These are phyloP conservation scores for Archaeoteleia sp. DNA, from an alignment of 2,888 invertebrate species.

Conservation along the genomic window DNA sequence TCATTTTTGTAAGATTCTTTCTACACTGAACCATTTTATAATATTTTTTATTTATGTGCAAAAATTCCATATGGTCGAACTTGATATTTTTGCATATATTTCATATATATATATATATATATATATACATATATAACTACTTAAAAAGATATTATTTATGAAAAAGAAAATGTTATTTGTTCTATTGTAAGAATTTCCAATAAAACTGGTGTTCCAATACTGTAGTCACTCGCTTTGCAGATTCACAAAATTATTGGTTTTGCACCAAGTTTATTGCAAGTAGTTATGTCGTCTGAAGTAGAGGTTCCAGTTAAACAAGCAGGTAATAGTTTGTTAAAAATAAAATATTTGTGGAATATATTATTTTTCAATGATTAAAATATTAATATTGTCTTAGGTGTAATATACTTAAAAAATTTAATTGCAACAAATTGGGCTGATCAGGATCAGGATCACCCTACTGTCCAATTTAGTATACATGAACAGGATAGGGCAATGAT, in stretches of 20 bases:
- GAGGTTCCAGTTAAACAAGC: conserved; percentile 96
- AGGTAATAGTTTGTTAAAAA: conserved; percentile 77
- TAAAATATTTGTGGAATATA: conserved; percentile 7
- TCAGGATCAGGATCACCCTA: conserved; percentile 84
- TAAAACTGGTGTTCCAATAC: no score
- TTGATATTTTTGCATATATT: no score
- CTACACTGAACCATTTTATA: no score
- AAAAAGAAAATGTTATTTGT: no score
- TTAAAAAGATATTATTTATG: no score
- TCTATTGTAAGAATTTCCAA: no score
- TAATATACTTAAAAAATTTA: conserved; percentile 97
- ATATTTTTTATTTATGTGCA: no score
- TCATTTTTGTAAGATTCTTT: no score
- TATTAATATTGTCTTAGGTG: conserved; percentile 76
- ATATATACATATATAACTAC: no score
- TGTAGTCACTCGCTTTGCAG: no score
- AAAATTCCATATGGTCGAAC: no score
- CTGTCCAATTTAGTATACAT: conserved; percentile 90
- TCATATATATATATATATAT: no score
- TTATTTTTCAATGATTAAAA: conserved; percentile 1
- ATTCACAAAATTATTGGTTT: conserved; percentile 97
- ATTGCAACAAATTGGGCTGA: conserved; percentile 93
- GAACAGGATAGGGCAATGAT: conserved; percentile 97
- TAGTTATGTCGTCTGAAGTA: conserved; percentile 92
- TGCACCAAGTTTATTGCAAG: conserved; percentile 93